Evolutionary conservation across 2,888 invertebrate species (phyloP).

Genomic region (Dyspetes luteomarginatus): DNA sequence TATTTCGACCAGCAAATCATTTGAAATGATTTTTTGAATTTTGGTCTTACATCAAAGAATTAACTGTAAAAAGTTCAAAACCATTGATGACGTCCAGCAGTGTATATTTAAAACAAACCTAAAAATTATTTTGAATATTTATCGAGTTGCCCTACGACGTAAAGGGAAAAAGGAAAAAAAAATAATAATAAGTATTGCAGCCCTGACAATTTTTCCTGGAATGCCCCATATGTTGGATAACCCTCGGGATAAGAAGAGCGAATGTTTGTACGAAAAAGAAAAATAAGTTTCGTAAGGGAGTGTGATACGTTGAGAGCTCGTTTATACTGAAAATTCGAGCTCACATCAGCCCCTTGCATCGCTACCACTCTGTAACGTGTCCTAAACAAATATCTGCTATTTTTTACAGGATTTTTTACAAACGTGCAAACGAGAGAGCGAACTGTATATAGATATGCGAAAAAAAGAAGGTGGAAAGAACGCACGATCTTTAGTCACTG

Average conservation of each 20-base stretch:
- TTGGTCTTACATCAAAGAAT: no score
- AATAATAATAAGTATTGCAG: not conserved
- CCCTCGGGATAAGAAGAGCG: constrained; percentile 10
- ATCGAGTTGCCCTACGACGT: no score
- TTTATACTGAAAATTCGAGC: constrained; percentile 44
- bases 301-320: not conserved
- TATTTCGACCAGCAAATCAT: no score
- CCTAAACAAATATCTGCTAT: constrained; percentile 76
- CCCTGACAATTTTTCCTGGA: not conserved
- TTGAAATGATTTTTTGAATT: no score
- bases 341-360: constrained; percentile 33
- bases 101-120: no score
- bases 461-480: not conserved
- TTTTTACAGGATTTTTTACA: constrained; percentile 69
- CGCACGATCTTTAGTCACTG: constrained; percentile 3
- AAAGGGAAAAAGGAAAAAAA: no score
- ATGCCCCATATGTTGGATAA: not conserved
- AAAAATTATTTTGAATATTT: no score
- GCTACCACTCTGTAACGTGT: constrained; percentile 66
- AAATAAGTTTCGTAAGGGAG: constrained; percentile 19
- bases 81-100: no score
- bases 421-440: constrained; percentile 55
- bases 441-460: constrained; percentile 22
- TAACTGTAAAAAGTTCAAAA: no score
- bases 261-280: constrained; percentile 37